These are phyloP conservation scores for Squalus acanthias DNA, from an alignment of 2,797 vertebrate species.

Conservation along the genomic window DNA sequence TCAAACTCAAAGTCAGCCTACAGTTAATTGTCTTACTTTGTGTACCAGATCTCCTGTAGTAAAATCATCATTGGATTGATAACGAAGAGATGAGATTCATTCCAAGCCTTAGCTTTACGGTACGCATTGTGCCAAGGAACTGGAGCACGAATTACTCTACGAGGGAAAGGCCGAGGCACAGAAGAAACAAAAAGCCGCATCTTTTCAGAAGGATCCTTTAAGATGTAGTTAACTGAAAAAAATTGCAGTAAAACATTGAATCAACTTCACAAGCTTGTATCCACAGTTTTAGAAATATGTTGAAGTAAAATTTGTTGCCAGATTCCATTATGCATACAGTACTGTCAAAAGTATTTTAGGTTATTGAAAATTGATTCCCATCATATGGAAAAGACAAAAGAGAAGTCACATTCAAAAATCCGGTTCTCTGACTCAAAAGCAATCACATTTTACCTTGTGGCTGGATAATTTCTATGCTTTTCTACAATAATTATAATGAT, in stretches of 20 bases:
- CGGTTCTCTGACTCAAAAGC: neutral
- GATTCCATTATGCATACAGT: neutral
- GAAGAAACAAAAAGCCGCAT: slow-evolving; percentile 67
- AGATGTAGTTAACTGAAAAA: slow-evolving; percentile 78
- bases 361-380: neutral
- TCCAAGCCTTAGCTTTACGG: slow-evolving; percentile 60
- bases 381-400: neutral
- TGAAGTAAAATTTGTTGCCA: neutral
- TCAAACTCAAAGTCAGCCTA: neutral
- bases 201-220: slow-evolving; percentile 73
- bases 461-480: neutral
- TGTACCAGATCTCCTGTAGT: slow-evolving; percentile 74
- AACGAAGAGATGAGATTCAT: slow-evolving; percentile 65
- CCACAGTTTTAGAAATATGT: neutral
- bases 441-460: neutral
- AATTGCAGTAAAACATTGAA: neutral
- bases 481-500: neutral
- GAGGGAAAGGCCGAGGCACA: slow-evolving; percentile 63
- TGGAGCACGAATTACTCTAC: slow-evolving; percentile 68
- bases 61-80: slow-evolving; percentile 66
- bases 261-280: neutral
- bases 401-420: neutral
- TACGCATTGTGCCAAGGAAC: slow-evolving; percentile 74
- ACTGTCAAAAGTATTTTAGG: neutral
- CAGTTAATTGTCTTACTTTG: slow-evolving; percentile 59